A percentile compares a stretch with the other conserved stretches of the same genome.
Conservation (phyloP, 2,888 invertebrate genomes). For the Tridacna crocea region DNA sequence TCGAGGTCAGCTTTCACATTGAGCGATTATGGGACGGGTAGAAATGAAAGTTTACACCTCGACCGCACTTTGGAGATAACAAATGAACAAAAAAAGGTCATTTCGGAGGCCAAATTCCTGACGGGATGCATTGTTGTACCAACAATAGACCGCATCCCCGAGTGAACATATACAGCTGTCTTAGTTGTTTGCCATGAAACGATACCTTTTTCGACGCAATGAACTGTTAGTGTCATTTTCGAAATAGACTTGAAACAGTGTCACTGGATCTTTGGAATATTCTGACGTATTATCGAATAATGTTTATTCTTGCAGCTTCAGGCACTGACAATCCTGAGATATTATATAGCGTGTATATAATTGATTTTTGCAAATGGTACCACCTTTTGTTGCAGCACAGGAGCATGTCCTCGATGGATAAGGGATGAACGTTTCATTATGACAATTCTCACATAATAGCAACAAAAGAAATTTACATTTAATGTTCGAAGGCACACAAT, state of each 20-base stretch:
- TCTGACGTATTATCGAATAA: no score
- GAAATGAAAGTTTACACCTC: constrained; percentile 56
- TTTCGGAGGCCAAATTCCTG: constrained; percentile 56
- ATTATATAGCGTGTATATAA: background rate
- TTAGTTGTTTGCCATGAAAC: constrained; percentile 18
- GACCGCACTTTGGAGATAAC: constrained; percentile 57
- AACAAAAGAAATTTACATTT: constrained; percentile 67
- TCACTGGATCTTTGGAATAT: no score
- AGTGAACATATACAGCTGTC: constrained; percentile 60
- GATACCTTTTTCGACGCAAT: background rate
- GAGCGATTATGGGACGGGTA: constrained; percentile 15
- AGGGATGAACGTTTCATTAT: constrained; percentile 19
- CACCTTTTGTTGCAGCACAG: background rate
- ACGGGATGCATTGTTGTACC: constrained; percentile 48
- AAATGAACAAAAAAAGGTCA: constrained; percentile 52
- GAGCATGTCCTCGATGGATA: background rate
- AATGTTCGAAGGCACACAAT: constrained; percentile 61
- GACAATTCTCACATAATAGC: constrained; percentile 52
- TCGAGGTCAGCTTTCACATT: constrained; percentile 17
- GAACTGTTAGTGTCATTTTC: no score
- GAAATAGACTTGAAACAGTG: no score
- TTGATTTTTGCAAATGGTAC: constrained; percentile 6
- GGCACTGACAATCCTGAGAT: no score
- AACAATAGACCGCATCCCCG: constrained; percentile 52
- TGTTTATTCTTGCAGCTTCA: no score